Conservation (phyloP, 2,888 invertebrate genomes). For the Gastracanthus pulcherrimus region DNA sequence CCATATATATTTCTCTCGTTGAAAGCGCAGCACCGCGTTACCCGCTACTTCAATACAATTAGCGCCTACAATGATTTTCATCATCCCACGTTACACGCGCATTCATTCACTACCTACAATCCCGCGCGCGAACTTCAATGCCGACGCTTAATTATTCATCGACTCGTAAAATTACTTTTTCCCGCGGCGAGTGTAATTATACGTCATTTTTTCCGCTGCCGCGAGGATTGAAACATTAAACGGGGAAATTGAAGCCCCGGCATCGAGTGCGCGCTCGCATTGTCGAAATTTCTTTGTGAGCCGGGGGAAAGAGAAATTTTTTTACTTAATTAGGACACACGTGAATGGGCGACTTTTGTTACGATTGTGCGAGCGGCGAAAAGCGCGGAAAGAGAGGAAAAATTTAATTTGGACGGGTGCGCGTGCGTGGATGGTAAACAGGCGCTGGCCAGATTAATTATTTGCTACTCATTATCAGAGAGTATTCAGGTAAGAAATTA, state of each 20-base stretch:
- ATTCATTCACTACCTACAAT: too few relatives aligned
- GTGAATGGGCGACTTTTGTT: conserved; percentile 22
- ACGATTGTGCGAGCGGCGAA: neutral
- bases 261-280: neutral
- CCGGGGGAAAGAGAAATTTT: neutral
- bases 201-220: neutral
- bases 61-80: conserved; percentile 12
- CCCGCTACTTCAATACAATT: too few relatives aligned
- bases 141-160: conserved; percentile 31
- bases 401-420: conserved; percentile 26
- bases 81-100: too few relatives aligned
- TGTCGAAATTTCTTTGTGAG: neutral
- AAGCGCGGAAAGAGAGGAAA: too few relatives aligned
- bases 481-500: too few relatives aligned
- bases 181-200: neutral
- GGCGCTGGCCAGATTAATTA: neutral
- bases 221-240: neutral
- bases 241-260: neutral
- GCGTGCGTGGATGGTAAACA: neutral
- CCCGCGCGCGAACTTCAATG: neutral
- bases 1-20: too few relatives aligned
- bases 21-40: too few relatives aligned
- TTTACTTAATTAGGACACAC: conserved; percentile 35
- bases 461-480: neutral
- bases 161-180: conserved; percentile 11